Base-by-base conservation (phyloP, 2,888 invertebrate species). In the Drosophila rubida region DNA sequence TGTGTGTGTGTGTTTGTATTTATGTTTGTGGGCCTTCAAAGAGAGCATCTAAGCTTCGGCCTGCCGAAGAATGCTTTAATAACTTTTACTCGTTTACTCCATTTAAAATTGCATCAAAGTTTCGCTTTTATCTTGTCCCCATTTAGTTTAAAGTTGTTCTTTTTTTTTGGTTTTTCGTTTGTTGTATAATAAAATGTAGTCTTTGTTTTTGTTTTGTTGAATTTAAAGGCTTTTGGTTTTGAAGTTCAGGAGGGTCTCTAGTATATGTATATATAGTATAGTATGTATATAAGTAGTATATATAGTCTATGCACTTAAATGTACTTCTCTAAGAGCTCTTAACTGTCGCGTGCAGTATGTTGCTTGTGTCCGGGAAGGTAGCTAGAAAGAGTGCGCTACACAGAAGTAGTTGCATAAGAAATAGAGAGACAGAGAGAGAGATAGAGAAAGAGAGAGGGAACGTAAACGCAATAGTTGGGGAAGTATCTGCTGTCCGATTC, bases 201-300 rank as follows among this genome's bases (percentile, higher is more conserved):
- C 87, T 90, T 89, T 74, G 62, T 79, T 79, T 77, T 64, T 85
- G 74, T 81, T 69, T 62, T 57, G 71, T 70, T 69, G 64, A 79
- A 78, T 79, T 79, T 76, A 86, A 88, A 88, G 86, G 87, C 87
- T 83, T 87, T 84, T 85, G 75, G 81, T 85, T 79, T 67, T 70
- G 22, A 73, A 69, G 74, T 80, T 77, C 58, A 80, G 78, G 81
- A 80, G 81, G 81, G 76, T 78, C 57, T 62, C 62, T 72, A 75
- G 64, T 49, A 46, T 62, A 69, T 62, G 32, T 58, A 41, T 59
- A 27, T 65, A 25, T 55, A 55, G 50, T 50, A 16, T 45, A 46
- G 16, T 51, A 48, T 50, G 41, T 58, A 41, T 49, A 50, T 59
- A 44, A 27, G 16, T 60, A 59, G 63, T 63, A 60, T 69, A 57